These are phyloP conservation scores for Lycia hirtaria DNA, from an alignment of 2,888 invertebrate genomes.

Conservation along the genomic window DNA sequence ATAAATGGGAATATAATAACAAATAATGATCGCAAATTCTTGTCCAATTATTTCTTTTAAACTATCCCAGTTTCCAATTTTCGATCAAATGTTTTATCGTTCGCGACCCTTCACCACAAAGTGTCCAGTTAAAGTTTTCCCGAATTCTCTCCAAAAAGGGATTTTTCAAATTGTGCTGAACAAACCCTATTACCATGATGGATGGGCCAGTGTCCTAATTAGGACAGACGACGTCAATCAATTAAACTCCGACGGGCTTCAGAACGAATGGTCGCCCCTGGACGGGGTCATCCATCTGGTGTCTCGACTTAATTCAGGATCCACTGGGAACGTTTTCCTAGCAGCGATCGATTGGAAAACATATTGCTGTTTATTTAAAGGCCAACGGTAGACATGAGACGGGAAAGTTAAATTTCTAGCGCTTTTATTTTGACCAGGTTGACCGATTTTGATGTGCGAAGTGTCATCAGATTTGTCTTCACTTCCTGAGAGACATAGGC, in stretches of 20 bases:
- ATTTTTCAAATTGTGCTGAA: conserved; percentile 49
- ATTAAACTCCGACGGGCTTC: conserved; percentile 51
- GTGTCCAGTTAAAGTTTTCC: conserved; percentile 10
- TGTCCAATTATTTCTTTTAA: too few relatives aligned
- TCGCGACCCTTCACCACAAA: not conserved
- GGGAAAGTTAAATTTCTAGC: too few relatives aligned
- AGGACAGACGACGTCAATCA: conserved; percentile 64
- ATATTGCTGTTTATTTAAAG: not conserved
- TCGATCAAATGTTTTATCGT: too few relatives aligned
- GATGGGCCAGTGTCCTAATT: conserved; percentile 66
- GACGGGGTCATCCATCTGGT: conserved; percentile 52
- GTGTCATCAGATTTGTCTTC: too few relatives aligned
- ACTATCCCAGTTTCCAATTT: too few relatives aligned
- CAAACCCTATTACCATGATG: conserved; percentile 67
- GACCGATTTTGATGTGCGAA: too few relatives aligned
- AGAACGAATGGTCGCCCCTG: conserved; percentile 47
- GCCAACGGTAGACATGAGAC: too few relatives aligned
- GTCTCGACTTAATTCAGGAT: conserved; percentile 42
- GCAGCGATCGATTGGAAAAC: conserved; percentile 9
- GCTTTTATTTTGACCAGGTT: too few relatives aligned
- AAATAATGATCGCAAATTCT: too few relatives aligned
- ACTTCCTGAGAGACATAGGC: too few relatives aligned
- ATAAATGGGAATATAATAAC: too few relatives aligned
- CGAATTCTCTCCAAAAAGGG: conserved; percentile 29
- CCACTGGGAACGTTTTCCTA: conserved; percentile 40